Conservation (phyloP, 2,113 vertebrate genomes). For the Brachyhypopomus occidentalis region DNA sequence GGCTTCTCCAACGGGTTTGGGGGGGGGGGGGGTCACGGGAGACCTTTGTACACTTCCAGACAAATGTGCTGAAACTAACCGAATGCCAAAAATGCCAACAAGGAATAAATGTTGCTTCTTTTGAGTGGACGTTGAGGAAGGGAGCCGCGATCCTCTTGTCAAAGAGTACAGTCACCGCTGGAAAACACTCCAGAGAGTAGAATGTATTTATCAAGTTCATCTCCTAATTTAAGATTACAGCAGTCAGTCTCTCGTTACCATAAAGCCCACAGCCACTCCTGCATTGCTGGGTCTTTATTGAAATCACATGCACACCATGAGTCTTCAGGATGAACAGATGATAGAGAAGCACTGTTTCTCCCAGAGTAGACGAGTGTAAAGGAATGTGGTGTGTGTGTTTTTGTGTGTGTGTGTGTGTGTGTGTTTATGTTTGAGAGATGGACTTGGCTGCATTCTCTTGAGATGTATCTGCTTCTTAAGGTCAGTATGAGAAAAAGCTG, state of each 20-base stretch:
- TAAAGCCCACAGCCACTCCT: constrained; percentile 13
- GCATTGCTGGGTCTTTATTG: constrained; percentile 33
- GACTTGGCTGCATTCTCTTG: no score
- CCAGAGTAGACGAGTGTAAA: constrained; percentile 38
- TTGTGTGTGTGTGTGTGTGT: constrained; percentile 60
- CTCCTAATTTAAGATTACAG: not conserved
- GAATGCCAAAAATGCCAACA: not conserved
- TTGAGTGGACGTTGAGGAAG: not conserved
- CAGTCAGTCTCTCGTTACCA: constrained; percentile 27
- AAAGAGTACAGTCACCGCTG: not conserved
- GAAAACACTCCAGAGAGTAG: not conserved
- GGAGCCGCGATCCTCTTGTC: not conserved
- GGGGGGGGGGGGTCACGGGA: not conserved
- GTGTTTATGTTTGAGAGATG: constrained; percentile 36
- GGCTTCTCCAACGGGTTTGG: not conserved
- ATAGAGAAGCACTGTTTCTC: constrained; percentile 34
- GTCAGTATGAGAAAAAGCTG: no score
- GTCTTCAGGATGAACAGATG: constrained; percentile 26
- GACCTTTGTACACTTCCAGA: not conserved
- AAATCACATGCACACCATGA: constrained; percentile 52
- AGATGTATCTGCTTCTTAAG: no score
- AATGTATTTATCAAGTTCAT: not conserved
- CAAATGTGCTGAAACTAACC: not conserved
- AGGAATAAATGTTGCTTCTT: not conserved
- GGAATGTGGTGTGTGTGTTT: constrained; percentile 60